Evolutionary conservation across 2,113 vertebrate genomes (phyloP), one percentile per base, ranked within the genome.

Genomic region (Mus pahari): DNA sequence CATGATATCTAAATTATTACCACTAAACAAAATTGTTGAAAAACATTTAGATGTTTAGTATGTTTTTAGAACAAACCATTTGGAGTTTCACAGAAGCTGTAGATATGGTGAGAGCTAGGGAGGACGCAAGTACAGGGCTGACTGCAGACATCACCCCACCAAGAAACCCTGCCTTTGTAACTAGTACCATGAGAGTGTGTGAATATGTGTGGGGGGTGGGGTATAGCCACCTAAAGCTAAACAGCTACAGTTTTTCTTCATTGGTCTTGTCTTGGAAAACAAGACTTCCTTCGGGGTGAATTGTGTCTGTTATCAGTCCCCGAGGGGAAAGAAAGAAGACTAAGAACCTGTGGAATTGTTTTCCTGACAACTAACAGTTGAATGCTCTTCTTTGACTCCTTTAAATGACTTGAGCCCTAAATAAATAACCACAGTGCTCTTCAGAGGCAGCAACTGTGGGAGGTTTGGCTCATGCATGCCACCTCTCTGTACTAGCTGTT

Each of bases 401-500:
- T 94, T 66, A 89, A 93, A 71, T 86, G 31, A 19, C 36, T 53
- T 53, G 31, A 50, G 36, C 53, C 77, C 48, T 20, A 82, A 87
- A 78, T 91, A 94, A 95, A 91, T 91, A 48, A 81, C 11, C 87
- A 78, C 64, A 17, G 66, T 92, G 92, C 71, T 95, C 62, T 91
- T 77, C 53, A 90, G 75, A 66, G 58, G 12, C 60, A n/a, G 36
- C 42, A 10, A 89, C 86, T 50, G 3, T 60, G 36, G 88, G 50
- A 81, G 31, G 91, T 81, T 64, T 94, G 66, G 91, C 82, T 81
- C 86, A 28, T 71, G 31, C 55, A 24, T 89, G 91, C 58, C 31
- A 22, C 62, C 79, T 95, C 96, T 73, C 73, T 95, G 16, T 75
- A 74, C n/a, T 87, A 96, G 31, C 42, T 89, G 14, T 94, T 94